These are phyloP conservation scores for Syngnathus floridae DNA, from an alignment of 2,113 vertebrate genomes.

Conservation along the genomic window DNA sequence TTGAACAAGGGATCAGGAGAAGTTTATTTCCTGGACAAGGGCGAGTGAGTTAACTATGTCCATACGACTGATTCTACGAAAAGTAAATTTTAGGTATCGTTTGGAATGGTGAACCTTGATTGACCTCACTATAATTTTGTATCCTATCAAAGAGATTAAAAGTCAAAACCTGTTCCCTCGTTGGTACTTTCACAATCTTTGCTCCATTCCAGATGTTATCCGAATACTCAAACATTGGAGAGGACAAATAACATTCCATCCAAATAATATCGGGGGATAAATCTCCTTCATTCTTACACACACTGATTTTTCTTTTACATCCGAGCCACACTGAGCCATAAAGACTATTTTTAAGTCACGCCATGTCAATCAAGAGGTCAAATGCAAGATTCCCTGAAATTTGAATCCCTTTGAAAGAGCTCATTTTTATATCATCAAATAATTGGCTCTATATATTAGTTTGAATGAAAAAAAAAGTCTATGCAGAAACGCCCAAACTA, in stretches of 20 bases:
- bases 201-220: background rate
- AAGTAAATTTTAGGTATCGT: background rate
- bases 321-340: background rate
- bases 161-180: background rate
- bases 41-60: background rate
- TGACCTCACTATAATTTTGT: background rate
- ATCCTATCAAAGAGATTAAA: background rate
- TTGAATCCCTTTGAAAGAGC: constrained; percentile 1
- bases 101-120: background rate
- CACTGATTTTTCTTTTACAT: background rate
- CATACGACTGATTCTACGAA: background rate
- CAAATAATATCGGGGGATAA: background rate
- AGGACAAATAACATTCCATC: background rate
- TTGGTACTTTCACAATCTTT: background rate
- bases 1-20: background rate
- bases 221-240: background rate
- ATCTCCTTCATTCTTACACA: background rate
- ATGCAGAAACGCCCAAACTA: constrained; percentile 1
- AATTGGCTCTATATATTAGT: background rate
- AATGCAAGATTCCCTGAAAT: constrained; percentile 9
- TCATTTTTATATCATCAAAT: background rate
- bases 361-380: constrained; percentile 23
- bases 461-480: constrained; percentile 5
- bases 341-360: constrained; percentile 32
- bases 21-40: background rate